phyloP scores from a whole-genome alignment of 2,888 invertebrate species.

The Argynnis bischoffii region DNA sequence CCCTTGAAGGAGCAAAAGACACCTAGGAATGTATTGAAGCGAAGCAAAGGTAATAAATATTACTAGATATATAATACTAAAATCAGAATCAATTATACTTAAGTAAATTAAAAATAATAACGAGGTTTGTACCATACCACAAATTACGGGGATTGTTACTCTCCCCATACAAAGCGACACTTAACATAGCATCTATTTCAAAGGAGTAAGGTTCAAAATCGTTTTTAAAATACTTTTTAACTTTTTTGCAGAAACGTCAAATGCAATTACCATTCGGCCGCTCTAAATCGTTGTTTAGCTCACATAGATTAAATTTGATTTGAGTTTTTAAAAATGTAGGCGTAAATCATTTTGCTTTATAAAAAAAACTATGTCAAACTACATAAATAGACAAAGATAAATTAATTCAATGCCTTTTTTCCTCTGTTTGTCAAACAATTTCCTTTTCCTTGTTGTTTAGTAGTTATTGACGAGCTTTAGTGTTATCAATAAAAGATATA shows the following conservation, averaged over 20 bases:
- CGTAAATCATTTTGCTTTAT: neutral
- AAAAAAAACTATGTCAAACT: constrained; percentile 1
- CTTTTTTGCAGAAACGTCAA: constrained; percentile 42
- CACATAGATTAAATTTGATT: constrained; percentile 44
- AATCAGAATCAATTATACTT: neutral
- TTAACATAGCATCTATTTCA: constrained; percentile 38
- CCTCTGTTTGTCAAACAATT: too few relatives aligned
- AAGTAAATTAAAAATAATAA: constrained; percentile 1
- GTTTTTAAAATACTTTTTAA: constrained; percentile 23
- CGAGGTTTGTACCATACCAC: constrained; percentile 36
- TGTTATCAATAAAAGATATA: too few relatives aligned
- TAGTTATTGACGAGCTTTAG: too few relatives aligned
- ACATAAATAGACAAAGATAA: too few relatives aligned
- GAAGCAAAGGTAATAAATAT: too few relatives aligned
- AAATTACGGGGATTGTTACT: constrained; percentile 43
- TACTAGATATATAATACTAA: too few relatives aligned
- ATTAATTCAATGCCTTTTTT: too few relatives aligned
- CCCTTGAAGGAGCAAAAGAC: too few relatives aligned
- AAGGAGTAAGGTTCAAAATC: constrained; percentile 41
- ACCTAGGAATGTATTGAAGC: too few relatives aligned
- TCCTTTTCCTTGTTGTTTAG: too few relatives aligned
- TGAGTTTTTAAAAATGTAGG: constrained; percentile 26
- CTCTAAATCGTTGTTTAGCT: constrained; percentile 44
- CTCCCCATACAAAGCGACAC: constrained; percentile 38
- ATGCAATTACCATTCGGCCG: constrained; percentile 45